Conservation (phyloP, 1,140 invertebrate genomes). For the Drosophila serrata region DNA sequence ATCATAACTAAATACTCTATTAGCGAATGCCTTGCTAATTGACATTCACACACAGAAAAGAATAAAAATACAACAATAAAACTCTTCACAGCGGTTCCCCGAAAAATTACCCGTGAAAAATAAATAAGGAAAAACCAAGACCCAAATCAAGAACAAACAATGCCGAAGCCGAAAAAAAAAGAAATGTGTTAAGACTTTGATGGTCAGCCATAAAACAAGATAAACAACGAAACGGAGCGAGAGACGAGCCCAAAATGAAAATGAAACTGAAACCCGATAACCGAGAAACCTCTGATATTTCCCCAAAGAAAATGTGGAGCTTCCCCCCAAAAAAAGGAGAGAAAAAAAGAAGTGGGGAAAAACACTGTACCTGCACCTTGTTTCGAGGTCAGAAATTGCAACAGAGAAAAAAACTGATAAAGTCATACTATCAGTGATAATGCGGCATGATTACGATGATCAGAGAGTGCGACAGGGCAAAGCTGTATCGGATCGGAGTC, state of each 20-base stretch:
- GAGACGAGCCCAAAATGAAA: slow-evolving; percentile 1
- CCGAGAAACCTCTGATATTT: slow-evolving; percentile 4
- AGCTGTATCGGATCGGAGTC: not conserved
- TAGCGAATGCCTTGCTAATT: slow-evolving; percentile 40
- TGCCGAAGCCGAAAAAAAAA: slow-evolving; percentile 10
- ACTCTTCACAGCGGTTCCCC: slow-evolving; percentile 9
- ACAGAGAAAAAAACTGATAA: slow-evolving; percentile 44
- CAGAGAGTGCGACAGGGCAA: not conserved
- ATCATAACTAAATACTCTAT: slow-evolving; percentile 40
- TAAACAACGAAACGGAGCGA: slow-evolving; percentile 28
- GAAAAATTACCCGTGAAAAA: slow-evolving; percentile 4
- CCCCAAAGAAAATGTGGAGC: slow-evolving; percentile 13
- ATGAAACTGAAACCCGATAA: slow-evolving; percentile 3
- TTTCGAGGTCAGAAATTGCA: slow-evolving; percentile 39
- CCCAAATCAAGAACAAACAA: slow-evolving; percentile 41
- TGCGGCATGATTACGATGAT: slow-evolving; percentile 56
- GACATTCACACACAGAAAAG: slow-evolving; percentile 4
- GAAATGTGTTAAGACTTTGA: slow-evolving; percentile 53
- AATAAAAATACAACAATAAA: not conserved
- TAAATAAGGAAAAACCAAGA: slow-evolving; percentile 13
- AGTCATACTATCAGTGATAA: slow-evolving; percentile 64
- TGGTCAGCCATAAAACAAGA: slow-evolving; percentile 48
- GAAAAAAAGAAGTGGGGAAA: not conserved
- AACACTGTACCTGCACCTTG: not conserved
- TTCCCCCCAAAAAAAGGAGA: not conserved